Evolutionary conservation across 2,113 vertebrate genomes (phyloP).

Genomic region (Cephalopholis sonnerati): DNA sequence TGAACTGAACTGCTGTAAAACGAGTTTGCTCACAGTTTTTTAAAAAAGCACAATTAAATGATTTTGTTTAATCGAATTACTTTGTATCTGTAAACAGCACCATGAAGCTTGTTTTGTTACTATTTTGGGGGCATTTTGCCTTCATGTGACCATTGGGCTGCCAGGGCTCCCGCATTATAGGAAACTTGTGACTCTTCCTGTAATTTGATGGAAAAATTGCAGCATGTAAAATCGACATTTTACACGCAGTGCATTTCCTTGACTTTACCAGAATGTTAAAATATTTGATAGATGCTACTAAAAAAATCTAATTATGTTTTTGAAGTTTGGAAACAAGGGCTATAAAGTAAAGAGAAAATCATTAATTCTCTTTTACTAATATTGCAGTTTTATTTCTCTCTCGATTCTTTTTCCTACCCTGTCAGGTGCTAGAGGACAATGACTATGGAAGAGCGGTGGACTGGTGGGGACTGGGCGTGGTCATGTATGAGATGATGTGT

Average conservation of each 20-base stretch:
- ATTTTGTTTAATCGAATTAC: too few relatives aligned
- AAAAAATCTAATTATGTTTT: not conserved
- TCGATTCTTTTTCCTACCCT: not conserved
- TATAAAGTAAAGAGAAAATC: not conserved
- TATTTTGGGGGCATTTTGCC: not conserved
- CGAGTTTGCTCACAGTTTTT: not conserved
- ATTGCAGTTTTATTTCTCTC: not conserved
- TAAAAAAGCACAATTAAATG: too few relatives aligned
- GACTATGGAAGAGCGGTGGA: slow-evolving; percentile 97
- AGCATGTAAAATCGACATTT: too few relatives aligned
- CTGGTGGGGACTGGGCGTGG: slow-evolving; percentile 98
- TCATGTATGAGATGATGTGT: slow-evolving; percentile 99
- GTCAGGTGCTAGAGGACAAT: slow-evolving; percentile 95
- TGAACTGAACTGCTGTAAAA: not conserved
- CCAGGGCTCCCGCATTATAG: too few relatives aligned
- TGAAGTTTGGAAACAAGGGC: not conserved
- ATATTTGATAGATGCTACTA: not conserved
- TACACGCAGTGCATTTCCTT: not conserved
- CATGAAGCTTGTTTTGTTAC: not conserved
- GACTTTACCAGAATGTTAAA: not conserved
- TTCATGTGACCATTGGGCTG: too few relatives aligned
- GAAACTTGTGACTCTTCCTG: too few relatives aligned
- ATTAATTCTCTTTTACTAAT: not conserved
- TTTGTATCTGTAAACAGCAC: too few relatives aligned
- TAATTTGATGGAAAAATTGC: too few relatives aligned